Conservation (phyloP, 2,797 vertebrate species). For the Vipera latastei region DNA sequence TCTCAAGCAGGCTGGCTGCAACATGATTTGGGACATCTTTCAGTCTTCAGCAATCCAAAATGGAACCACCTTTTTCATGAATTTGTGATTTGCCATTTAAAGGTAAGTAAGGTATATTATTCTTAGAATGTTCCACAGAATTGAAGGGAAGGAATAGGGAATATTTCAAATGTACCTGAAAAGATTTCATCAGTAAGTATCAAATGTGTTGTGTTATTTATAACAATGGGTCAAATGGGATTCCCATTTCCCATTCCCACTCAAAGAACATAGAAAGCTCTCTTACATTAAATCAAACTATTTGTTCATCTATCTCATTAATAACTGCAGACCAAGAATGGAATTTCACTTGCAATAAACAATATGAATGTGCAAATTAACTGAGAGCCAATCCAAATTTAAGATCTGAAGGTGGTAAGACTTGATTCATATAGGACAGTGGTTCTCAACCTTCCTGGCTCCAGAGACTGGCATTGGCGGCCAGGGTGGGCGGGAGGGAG, state of each 20-base stretch:
- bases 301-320: background rate
- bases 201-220: background rate
- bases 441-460: too few relatives aligned
- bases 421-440: background rate
- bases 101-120: background rate
- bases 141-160: background rate
- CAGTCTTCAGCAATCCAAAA: background rate
- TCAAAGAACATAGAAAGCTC: background rate
- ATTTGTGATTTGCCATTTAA: slow-evolving; percentile 3
- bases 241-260: background rate
- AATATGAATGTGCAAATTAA: background rate
- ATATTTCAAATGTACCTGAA: background rate
- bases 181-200: background rate
- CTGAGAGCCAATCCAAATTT: background rate
- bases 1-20: background rate
- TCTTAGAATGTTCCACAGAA: background rate
- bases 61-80: background rate
- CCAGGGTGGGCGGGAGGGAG: too few relatives aligned
- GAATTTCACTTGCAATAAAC: background rate
- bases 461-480: too few relatives aligned
- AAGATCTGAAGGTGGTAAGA: background rate
- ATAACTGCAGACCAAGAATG: background rate
- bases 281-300: background rate
- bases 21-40: slow-evolving; percentile 8
- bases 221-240: background rate